Evolutionary conservation across 2,113 vertebrate species (phyloP).

Genomic region (Brachypteracias leptosomus): DNA sequence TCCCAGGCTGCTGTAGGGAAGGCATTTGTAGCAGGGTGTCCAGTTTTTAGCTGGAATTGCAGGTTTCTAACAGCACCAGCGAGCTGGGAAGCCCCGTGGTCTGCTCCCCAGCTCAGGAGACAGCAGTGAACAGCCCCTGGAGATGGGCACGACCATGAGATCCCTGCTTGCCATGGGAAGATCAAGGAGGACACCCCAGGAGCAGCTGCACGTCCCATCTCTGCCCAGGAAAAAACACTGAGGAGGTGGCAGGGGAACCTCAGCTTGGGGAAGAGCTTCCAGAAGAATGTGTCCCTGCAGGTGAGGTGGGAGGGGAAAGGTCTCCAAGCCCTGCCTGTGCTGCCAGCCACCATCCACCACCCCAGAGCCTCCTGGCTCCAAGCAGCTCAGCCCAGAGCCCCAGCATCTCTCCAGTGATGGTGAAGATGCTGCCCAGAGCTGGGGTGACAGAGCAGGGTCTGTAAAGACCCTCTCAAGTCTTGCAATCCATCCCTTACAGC

Average conservation of each 20-base stretch:
- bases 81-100: background rate
- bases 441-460: background rate
- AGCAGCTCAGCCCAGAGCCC: background rate
- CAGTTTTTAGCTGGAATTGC: accelerated
- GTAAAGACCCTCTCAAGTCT: background rate
- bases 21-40: background rate
- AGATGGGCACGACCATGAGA: accelerated
- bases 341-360: background rate
- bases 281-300: background rate
- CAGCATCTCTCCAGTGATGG: background rate
- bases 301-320: background rate
- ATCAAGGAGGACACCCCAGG: background rate
- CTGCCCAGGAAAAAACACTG: background rate
- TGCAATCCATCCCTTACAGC: background rate
- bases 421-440: background rate
- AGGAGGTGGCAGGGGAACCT: background rate
- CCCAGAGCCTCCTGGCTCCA: background rate
- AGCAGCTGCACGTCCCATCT: background rate
- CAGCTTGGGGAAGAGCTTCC: background rate
- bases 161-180: background rate
- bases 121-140: background rate
- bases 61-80: background rate
- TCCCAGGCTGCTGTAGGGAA: background rate
- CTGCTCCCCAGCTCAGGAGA: background rate
- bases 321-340: background rate